These are phyloP conservation scores for Hystrix brachyura DNA, from an alignment of 2,113 vertebrate species.

Conservation along the genomic window DNA sequence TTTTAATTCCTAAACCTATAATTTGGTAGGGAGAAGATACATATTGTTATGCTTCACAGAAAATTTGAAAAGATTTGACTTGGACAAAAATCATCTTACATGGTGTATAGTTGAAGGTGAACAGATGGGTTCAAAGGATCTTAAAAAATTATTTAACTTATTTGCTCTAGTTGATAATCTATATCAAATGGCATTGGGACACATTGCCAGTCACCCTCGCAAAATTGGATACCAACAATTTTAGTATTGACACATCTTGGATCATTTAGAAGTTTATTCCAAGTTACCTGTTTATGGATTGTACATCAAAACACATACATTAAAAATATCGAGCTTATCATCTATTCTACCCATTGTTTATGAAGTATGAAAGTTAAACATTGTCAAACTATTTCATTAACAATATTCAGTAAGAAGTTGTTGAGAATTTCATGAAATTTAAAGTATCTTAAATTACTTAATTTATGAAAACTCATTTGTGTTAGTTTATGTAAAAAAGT, in stretches of 20 bases:
- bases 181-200: neutral
- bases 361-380: conserved; percentile 18
- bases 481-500: conserved; percentile 55
- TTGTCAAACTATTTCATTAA: conserved; percentile 37
- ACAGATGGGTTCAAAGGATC: neutral
- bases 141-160: conserved; percentile 21
- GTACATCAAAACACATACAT: neutral
- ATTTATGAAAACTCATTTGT: conserved; percentile 69
- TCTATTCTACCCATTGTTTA: conserved; percentile 14
- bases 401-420: neutral
- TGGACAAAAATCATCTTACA: neutral
- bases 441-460: conserved; percentile 66
- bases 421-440: conserved; percentile 60
- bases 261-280: conserved; percentile 3
- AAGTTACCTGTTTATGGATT: neutral
- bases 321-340: neutral
- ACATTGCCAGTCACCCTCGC: neutral
- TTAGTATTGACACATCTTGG: neutral
- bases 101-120: conserved; percentile 8
- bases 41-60: conserved; percentile 7
- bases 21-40: neutral
- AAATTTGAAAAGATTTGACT: conserved; percentile 41
- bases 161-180: neutral
- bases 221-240: neutral
- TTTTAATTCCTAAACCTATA: conserved; percentile 37